Evolutionary conservation across 2,797 vertebrate species (phyloP).

Genomic region (Otolemur crassicaudatus): DNA sequence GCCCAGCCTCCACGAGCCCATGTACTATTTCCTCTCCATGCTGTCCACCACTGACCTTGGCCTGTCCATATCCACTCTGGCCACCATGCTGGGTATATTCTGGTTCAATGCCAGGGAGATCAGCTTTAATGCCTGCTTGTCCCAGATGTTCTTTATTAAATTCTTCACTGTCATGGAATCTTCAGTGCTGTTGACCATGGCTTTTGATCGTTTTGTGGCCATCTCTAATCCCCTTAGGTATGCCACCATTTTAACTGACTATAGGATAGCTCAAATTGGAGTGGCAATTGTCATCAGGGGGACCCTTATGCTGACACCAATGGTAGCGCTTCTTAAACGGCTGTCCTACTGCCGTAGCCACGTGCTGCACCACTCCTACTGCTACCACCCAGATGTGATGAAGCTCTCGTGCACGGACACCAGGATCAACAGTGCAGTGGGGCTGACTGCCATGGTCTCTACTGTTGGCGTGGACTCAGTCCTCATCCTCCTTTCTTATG

Average conservation of each 20-base stretch:
- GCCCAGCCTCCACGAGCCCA: constrained; percentile 83
- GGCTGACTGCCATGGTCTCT: constrained; percentile 80
- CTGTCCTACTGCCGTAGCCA: constrained; percentile 59
- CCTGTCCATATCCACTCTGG: constrained; percentile 73
- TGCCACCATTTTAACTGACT: constrained; percentile 63
- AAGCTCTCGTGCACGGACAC: constrained; percentile 86
- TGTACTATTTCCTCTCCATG: constrained; percentile 88
- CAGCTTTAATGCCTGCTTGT: constrained; percentile 83
- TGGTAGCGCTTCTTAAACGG: constrained; percentile 80
- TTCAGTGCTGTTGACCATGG: constrained; percentile 82
- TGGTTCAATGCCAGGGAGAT: constrained; percentile 70
- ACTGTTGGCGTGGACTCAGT: constrained; percentile 77
- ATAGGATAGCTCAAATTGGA: constrained; percentile 66
- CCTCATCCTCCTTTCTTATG: constrained; percentile 76
- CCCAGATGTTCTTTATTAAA: constrained; percentile 88
- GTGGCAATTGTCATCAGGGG: constrained; percentile 77
- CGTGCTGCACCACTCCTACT: constrained; percentile 80
- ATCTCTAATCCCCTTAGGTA: constrained; percentile 79
- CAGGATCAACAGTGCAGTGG: constrained; percentile 85
- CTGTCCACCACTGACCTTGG: constrained; percentile 84
- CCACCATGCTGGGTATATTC: constrained; percentile 80
- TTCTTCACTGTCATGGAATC: constrained; percentile 79
- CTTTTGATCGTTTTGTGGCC: constrained; percentile 86
- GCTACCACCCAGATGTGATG: constrained; percentile 81
- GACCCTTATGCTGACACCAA: constrained; percentile 68